phyloP scores from a whole-genome alignment of 2,113 vertebrate genomes.

The Gadus macrocephalus region DNA sequence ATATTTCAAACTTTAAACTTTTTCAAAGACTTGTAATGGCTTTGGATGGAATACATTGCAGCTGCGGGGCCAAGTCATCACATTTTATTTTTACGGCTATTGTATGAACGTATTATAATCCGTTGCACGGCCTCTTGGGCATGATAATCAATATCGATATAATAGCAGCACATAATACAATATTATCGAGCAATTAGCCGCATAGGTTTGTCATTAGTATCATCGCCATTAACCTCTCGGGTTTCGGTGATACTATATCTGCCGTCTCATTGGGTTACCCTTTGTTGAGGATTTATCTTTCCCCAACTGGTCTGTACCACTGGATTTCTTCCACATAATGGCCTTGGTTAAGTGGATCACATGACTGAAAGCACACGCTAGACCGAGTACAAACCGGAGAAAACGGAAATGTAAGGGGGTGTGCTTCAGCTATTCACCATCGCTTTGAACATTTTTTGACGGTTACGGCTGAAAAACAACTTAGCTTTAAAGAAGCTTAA shows the following conservation, averaged over 20 bases:
- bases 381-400: too few species aligned
- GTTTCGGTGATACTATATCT: constrained; percentile 27
- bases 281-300: too few species aligned
- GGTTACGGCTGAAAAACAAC: background rate
- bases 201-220: constrained; percentile 44
- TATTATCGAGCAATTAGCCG: constrained; percentile 56
- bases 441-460: too few species aligned
- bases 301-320: too few species aligned
- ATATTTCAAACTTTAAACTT: constrained; percentile 56
- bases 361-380: too few species aligned
- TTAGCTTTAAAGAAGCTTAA: background rate
- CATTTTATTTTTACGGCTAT: constrained; percentile 36
- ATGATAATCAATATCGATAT: constrained; percentile 55
- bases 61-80: constrained; percentile 28
- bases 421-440: too few species aligned
- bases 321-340: too few species aligned
- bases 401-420: too few species aligned
- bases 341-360: too few species aligned
- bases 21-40: constrained; percentile 53
- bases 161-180: constrained; percentile 45
- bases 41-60: constrained; percentile 20
- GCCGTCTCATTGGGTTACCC: background rate
- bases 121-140: constrained; percentile 31
- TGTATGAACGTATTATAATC: constrained; percentile 33
- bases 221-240: constrained; percentile 46